Percentiles rank a stretch among this genome's conserved stretches.
Conservation (phyloP, 2,888 invertebrate genomes). For the Tetragnatha montana region DNA sequence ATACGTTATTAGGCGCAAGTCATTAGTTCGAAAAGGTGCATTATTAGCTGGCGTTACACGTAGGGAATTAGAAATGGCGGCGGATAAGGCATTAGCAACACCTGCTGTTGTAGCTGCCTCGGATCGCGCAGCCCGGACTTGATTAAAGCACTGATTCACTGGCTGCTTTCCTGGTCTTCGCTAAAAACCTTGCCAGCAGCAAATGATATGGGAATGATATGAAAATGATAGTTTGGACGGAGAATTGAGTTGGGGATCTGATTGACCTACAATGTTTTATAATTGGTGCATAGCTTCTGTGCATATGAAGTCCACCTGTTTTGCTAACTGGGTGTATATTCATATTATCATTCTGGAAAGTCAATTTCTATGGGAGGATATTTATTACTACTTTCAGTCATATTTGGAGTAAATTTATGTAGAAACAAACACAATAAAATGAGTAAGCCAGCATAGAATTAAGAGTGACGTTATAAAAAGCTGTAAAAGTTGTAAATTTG, state of each 20-base stretch:
- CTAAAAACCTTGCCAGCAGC: background rate
- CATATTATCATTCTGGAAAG: no score
- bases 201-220: background rate
- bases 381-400: no score
- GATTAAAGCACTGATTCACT: constrained; percentile 56
- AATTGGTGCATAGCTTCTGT: no score
- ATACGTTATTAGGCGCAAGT: constrained; percentile 68
- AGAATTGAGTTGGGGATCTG: background rate
- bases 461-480: no score
- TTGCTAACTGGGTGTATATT: no score
- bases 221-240: background rate
- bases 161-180: constrained; percentile 4
- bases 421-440: no score
- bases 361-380: no score
- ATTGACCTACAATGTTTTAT: background rate
- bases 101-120: constrained; percentile 41
- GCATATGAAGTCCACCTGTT: no score
- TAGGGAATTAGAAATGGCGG: constrained; percentile 60
- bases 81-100: constrained; percentile 59
- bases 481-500: no score
- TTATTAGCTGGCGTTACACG: constrained; percentile 68
- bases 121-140: constrained; percentile 25
- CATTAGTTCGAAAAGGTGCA: constrained; percentile 65
- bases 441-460: no score
- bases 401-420: no score